Conservation (phyloP, 2,888 invertebrate species). For the Hesperia comma region DNA sequence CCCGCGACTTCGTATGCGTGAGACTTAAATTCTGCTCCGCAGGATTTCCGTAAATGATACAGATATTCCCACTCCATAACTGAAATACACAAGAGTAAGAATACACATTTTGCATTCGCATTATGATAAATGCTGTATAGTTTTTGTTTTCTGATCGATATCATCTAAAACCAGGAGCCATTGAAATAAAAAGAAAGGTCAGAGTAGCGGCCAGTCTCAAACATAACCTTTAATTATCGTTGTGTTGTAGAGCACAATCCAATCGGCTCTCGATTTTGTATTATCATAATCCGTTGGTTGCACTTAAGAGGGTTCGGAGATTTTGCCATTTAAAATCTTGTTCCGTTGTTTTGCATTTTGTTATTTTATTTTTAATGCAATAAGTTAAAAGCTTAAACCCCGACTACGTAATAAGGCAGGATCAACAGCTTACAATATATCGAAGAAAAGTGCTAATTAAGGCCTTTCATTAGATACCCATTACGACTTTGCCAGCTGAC, state of each 20-base stretch:
- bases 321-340: conserved; percentile 2
- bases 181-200: conserved; percentile 44
- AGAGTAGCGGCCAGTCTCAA: conserved; percentile 40
- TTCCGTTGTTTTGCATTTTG: not conserved
- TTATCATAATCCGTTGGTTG: conserved; percentile 56
- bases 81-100: too few species aligned
- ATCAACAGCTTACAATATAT: too few species aligned
- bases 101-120: not conserved
- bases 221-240: conserved; percentile 67
- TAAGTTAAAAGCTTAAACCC: too few species aligned
- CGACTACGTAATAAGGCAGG: too few species aligned
- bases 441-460: not conserved
- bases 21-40: too few species aligned
- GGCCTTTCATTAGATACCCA: too few species aligned
- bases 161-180: conserved; percentile 43
- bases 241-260: conserved; percentile 60
- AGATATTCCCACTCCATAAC: too few species aligned
- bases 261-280: conserved; percentile 47
- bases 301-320: conserved; percentile 8
- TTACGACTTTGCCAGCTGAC: too few species aligned
- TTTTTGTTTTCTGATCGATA: conserved; percentile 19
- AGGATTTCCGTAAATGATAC: too few species aligned
- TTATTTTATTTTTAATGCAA: too few species aligned
- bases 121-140: not conserved
- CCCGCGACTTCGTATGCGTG: too few species aligned